phyloP scores from a whole-genome alignment of 1,140 invertebrate genomes.

The Sitophilus oryzae region DNA sequence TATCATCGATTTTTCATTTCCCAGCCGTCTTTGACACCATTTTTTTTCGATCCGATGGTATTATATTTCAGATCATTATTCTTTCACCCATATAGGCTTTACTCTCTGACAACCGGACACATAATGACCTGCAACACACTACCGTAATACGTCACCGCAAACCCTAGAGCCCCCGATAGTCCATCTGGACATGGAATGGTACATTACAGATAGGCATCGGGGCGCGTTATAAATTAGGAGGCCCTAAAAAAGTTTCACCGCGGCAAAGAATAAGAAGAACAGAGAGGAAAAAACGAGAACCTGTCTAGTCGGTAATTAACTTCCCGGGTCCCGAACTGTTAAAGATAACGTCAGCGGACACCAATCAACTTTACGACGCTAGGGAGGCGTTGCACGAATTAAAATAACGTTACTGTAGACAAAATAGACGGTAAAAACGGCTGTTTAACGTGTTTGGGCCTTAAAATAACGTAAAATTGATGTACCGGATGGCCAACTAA shows the following conservation, averaged over 20 bases:
- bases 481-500: too few relatives aligned
- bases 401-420: too few relatives aligned
- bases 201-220: not conserved
- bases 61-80: too few relatives aligned
- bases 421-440: not conserved
- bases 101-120: too few relatives aligned
- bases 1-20: too few relatives aligned
- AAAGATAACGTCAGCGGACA: not conserved
- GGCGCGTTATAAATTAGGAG: not conserved
- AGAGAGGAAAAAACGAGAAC: not conserved
- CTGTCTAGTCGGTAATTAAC: not conserved
- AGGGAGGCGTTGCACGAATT: not conserved
- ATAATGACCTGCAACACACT: not conserved
- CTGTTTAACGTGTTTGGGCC: not conserved
- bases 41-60: too few relatives aligned
- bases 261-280: not conserved
- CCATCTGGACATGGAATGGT: not conserved
- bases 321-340: not conserved
- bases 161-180: not conserved
- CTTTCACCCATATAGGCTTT: too few relatives aligned
- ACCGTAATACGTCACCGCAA: not conserved
- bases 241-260: not conserved
- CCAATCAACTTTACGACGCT: not conserved
- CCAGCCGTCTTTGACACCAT: too few relatives aligned
- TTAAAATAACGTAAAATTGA: too few relatives aligned